phyloP scores from a whole-genome alignment of 1,140 invertebrate genomes.

The Pomacea maculata region DNA sequence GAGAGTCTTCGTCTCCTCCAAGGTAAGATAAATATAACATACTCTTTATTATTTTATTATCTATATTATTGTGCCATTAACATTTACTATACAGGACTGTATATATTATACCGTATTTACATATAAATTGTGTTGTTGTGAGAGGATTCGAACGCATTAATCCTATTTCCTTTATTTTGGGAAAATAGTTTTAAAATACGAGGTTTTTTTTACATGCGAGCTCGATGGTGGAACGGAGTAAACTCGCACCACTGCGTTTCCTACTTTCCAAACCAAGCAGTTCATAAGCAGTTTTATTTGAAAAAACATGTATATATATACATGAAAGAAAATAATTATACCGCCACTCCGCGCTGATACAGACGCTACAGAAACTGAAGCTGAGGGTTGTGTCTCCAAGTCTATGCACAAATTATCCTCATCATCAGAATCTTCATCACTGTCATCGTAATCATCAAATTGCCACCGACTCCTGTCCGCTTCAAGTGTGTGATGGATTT shows the following conservation, averaged over 20 bases:
- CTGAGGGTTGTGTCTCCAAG: constrained; percentile 11
- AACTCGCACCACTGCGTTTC: background rate
- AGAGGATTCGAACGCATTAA: no score
- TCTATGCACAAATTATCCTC: constrained; percentile 19
- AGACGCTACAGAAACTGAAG: constrained; percentile 13
- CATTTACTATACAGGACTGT: no score
- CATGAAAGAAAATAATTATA: background rate
- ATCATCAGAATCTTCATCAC: constrained; percentile 14
- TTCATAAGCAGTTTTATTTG: background rate
- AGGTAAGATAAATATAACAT: no score
- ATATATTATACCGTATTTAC: no score
- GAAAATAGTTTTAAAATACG: no score
- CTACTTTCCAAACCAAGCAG: constrained; percentile 1
- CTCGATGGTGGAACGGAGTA: no score
- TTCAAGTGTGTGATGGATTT: constrained; percentile 21
- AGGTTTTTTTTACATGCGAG: no score
- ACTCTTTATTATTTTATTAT: no score
- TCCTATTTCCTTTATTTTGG: no score
- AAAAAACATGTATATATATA: background rate
- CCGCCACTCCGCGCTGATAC: constrained; percentile 10
- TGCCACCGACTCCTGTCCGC: constrained; percentile 16
- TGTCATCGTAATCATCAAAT: constrained; percentile 13
- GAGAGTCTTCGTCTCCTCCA: no score
- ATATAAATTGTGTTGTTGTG: no score
- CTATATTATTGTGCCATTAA: no score